A percentile compares a stretch with the other conserved stretches of the same genome.
Evolutionary conservation across 1,140 invertebrate species (phyloP).

Genomic region (Ylistrum balloti): DNA sequence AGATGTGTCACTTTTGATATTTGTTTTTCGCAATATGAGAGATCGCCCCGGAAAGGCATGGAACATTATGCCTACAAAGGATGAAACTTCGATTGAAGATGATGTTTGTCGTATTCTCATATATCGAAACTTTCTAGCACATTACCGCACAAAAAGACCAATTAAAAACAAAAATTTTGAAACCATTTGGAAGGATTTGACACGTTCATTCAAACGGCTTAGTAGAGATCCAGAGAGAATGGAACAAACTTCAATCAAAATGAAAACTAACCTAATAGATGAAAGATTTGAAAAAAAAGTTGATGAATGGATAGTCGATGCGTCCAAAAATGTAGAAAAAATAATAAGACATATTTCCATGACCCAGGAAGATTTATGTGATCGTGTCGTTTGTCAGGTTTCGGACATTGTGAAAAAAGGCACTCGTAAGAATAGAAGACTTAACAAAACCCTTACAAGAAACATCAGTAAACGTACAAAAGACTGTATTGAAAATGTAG

Average conservation of each 20-base stretch:
- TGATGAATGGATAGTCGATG: neutral
- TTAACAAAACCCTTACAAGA: neutral
- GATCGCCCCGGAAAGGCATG: neutral
- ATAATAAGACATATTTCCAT: neutral
- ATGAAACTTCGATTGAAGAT: neutral
- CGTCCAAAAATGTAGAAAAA: neutral
- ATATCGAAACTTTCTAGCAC: neutral
- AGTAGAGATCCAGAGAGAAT: neutral
- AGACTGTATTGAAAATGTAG: neutral
- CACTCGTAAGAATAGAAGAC: neutral
- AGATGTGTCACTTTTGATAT: neutral
- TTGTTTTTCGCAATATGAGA: neutral
- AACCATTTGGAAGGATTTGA: neutral
- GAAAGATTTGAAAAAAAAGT: neutral
- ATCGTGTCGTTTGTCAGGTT: neutral
- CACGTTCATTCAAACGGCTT: neutral
- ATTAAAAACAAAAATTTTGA: neutral
- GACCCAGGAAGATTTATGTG: neutral
- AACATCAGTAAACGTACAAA: neutral
- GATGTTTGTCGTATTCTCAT: neutral
- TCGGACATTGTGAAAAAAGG: neutral
- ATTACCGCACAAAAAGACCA: neutral
- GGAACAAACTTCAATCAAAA: neutral
- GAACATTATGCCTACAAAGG: neutral
- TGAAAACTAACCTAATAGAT: neutral